Conservation (phyloP, 2,797 vertebrate species). For the Crenuchus spilurus region DNA sequence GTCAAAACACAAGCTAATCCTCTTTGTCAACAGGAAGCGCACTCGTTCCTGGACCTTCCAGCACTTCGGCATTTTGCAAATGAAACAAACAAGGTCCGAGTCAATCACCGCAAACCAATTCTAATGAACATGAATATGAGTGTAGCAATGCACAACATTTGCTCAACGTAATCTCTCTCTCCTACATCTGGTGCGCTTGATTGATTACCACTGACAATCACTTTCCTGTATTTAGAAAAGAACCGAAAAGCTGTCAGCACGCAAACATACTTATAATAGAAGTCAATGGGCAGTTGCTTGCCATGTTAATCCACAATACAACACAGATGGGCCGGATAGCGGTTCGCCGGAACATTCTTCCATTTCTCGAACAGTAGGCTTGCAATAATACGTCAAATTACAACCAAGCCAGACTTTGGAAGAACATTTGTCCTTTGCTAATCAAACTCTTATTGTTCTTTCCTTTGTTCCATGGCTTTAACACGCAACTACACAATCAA, state of each 20-base stretch:
- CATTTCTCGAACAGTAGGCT: neutral
- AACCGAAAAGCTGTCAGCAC: no score
- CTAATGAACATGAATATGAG: conserved; percentile 1
- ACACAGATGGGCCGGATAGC: no score
- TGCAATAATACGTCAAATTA: neutral
- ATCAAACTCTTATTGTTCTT: conserved; percentile 36
- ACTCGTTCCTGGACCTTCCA: conserved; percentile 15
- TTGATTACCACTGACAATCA: no score
- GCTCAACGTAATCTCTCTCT: no score
- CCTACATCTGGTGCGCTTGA: no score
- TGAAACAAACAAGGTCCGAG: conserved; percentile 29
- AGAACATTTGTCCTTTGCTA: conserved; percentile 1
- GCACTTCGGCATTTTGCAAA: conserved; percentile 21
- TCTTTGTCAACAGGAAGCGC: conserved; percentile 46
- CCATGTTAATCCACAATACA: no score
- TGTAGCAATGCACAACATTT: neutral
- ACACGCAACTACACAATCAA: neutral
- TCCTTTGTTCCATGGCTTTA: conserved; percentile 19
- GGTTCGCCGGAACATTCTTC: no score
- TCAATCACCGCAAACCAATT: neutral
- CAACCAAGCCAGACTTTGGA: neutral
- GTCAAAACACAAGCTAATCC: conserved; percentile 62
- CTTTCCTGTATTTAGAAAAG: no score
- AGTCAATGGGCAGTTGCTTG: no score
- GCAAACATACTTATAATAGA: no score